A percentile compares a stretch with the other conserved stretches of the same genome.
Conservation (phyloP, 2,797 vertebrate genomes). For the Myotis findleyi region DNA sequence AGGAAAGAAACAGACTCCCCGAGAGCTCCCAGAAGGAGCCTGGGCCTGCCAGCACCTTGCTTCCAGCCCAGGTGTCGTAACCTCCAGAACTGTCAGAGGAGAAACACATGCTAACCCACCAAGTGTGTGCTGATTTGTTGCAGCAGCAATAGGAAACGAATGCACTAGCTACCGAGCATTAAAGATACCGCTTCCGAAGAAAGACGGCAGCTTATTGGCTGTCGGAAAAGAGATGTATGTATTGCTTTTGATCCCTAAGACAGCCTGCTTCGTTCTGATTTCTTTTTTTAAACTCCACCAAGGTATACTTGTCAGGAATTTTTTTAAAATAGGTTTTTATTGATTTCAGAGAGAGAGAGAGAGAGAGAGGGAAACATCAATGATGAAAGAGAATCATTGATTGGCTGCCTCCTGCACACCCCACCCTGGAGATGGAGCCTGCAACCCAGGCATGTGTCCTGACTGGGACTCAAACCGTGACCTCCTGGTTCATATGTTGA, state of each 20-base stretch:
- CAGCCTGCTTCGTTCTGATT: slow-evolving; percentile 48
- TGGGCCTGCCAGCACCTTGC: neutral
- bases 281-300: slow-evolving; percentile 44
- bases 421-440: too few relatives aligned
- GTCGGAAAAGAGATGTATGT: neutral
- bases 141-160: neutral
- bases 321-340: too few relatives aligned
- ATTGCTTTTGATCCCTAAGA: neutral
- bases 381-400: too few relatives aligned
- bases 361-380: too few relatives aligned
- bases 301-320: slow-evolving; percentile 48
- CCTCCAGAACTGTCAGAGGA: neutral
- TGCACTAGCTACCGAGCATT: neutral
- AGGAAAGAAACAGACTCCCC: neutral
- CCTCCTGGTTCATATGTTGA: too few relatives aligned
- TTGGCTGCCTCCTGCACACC: too few relatives aligned
- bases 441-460: too few relatives aligned
- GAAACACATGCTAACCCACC: neutral
- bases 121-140: neutral
- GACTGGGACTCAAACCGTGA: too few relatives aligned
- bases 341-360: too few relatives aligned
- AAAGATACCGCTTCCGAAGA: neutral
- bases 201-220: neutral
- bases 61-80: neutral
- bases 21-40: neutral